Percentiles rank a stretch among this genome's conserved stretches.
Evolutionary conservation across 2,113 vertebrate genomes (phyloP).

Genomic region (Bolborhynchus lineola): DNA sequence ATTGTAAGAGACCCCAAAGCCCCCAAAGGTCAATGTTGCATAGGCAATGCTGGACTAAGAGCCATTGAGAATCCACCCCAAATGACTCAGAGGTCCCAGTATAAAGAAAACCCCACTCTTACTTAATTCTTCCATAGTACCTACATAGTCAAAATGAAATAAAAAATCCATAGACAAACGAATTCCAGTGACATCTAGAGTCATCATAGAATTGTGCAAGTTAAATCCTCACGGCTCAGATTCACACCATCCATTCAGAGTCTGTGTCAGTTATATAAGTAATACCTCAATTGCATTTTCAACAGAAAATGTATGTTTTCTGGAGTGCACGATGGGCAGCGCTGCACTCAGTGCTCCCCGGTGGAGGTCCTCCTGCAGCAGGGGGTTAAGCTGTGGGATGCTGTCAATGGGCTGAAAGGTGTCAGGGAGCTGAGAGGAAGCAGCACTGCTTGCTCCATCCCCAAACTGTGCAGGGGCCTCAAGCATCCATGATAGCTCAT

Average conservation of each 20-base stretch:
- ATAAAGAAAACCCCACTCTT: neutral
- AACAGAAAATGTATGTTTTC: neutral
- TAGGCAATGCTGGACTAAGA: neutral
- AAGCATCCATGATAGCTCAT: too few relatives aligned
- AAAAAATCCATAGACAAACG: neutral
- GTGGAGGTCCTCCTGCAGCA: too few relatives aligned
- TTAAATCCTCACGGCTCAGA: neutral
- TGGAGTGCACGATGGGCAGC: too few relatives aligned
- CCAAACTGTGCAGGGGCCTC: too few relatives aligned
- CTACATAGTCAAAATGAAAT: neutral
- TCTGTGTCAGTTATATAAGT: neutral
- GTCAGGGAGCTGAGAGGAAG: too few relatives aligned
- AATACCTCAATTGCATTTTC: neutral
- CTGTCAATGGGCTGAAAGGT: too few relatives aligned
- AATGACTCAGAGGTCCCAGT: neutral
- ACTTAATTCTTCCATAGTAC: neutral
- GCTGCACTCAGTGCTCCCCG: too few relatives aligned
- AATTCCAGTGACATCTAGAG: neutral
- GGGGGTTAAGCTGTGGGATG: too few relatives aligned
- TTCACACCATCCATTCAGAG: neutral
- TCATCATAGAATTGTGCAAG: neutral
- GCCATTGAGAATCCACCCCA: fast-evolving
- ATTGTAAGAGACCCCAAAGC: neutral
- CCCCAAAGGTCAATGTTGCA: neutral
- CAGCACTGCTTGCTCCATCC: too few relatives aligned